phyloP scores from a whole-genome alignment of 1,140 invertebrate species.

The Lepidurus apus region DNA sequence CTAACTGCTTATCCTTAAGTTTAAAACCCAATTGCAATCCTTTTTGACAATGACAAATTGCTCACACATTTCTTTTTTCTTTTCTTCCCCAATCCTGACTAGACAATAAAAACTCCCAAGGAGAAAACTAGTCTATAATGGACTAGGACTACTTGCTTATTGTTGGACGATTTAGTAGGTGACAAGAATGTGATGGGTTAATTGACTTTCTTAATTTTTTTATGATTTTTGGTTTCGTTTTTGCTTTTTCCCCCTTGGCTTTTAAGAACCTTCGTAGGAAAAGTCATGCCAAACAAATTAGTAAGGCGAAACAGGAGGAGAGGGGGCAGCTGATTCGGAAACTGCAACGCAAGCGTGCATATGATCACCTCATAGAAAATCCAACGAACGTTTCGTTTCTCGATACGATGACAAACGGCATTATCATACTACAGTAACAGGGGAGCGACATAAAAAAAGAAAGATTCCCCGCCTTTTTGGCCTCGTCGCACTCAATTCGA shows the following conservation, averaged over 20 bases:
- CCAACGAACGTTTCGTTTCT: not conserved
- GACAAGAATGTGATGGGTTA: not conserved
- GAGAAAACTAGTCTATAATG: not conserved
- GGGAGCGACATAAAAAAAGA: not conserved
- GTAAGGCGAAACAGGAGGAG: not conserved
- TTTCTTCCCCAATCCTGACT: not conserved
- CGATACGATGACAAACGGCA: not conserved
- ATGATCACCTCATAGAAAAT: not conserved
- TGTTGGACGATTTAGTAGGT: constrained; percentile 21
- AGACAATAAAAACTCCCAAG: constrained; percentile 3
- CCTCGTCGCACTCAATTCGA: no score
- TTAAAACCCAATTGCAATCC: not conserved
- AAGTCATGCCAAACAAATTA: not conserved
- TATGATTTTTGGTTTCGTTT: not conserved
- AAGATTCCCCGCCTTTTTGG: not conserved
- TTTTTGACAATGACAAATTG: not conserved
- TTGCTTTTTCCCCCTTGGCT: not conserved
- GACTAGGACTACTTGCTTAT: constrained; percentile 8
- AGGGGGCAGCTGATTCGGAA: not conserved
- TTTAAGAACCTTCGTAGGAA: not conserved
- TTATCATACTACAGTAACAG: not conserved
- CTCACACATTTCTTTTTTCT: not conserved
- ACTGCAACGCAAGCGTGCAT: not conserved
- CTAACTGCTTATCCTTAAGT: not conserved
- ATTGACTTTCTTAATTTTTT: not conserved